A percentile compares a stretch with the other conserved stretches of the same genome.
Evolutionary conservation across 1,140 invertebrate species (phyloP).

Genomic region (Drosophila dunni): DNA sequence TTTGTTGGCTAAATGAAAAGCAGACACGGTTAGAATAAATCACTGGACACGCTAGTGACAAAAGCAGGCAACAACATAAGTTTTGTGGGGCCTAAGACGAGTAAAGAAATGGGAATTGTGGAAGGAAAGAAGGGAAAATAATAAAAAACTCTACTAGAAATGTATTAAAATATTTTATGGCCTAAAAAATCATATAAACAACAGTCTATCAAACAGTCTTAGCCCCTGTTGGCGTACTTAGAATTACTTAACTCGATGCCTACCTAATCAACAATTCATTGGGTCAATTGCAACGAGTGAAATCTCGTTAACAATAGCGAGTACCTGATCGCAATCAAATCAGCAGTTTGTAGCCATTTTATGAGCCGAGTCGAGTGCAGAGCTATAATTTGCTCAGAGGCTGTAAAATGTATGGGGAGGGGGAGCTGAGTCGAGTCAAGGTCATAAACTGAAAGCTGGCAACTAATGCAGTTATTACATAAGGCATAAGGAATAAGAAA

Average conservation of each 20-base stretch:
- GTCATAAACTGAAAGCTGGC: slow-evolving; percentile 28
- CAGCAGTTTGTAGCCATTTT: slow-evolving; percentile 7
- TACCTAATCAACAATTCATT: neutral
- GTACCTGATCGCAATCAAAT: slow-evolving; percentile 26
- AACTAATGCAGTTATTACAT: slow-evolving; percentile 54
- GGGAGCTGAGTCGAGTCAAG: neutral
- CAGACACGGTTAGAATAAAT: too few relatives aligned
- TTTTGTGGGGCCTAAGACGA: too few relatives aligned
- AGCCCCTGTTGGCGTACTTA: too few relatives aligned
- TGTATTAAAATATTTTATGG: too few relatives aligned
- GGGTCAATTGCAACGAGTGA: neutral
- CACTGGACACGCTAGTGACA: too few relatives aligned
- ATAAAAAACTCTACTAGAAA: too few relatives aligned
- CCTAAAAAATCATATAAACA: too few relatives aligned
- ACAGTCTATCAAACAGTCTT: too few relatives aligned
- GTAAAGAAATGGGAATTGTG: too few relatives aligned
- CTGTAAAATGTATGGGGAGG: slow-evolving; percentile 18
- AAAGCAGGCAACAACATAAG: too few relatives aligned
- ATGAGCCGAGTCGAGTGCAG: slow-evolving; percentile 10
- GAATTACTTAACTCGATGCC: neutral
- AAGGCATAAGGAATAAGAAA: slow-evolving; percentile 16
- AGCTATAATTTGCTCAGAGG: neutral
- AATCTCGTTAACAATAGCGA: slow-evolving; percentile 7
- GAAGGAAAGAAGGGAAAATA: too few relatives aligned
- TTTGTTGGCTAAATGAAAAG: too few relatives aligned